Base-by-base conservation (phyloP, 64 coral and sea anemone species). In the Catalaphyllia jardinei region DNA sequence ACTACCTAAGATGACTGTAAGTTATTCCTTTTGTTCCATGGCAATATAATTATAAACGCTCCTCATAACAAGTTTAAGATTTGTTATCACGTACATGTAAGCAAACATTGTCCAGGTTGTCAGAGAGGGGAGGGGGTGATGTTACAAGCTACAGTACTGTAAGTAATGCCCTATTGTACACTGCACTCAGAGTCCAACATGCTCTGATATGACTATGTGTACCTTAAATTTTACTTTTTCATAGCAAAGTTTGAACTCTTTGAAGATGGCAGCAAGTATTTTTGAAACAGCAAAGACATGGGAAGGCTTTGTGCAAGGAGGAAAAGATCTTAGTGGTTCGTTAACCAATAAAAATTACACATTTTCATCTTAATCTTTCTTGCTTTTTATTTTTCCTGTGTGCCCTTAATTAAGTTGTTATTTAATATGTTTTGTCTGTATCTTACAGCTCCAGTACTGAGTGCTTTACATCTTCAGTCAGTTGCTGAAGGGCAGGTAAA, bases 401-500 rank as follows among this genome's bases (percentile, higher is more conserved):
- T 57, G 15, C 54, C 54, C 10, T 57, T 57, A 0, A 57, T 46
- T 3, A 46, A 46, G 54, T 57, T 57, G 15, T 67, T 20, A 25
- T 67, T 24, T 67, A 8, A 67, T 25, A 11, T 1, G 8, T 69
- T 9, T n/a, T 69, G 7, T 69, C n/a, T 69, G 22, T 69, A 8
- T 27, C 22, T 27, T 94, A 10, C 51, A 95, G 94, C 72, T 30
- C 82, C 72, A 71, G 79, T 87, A 78, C 35, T 91, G 75, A 71
- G 72, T 83, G 86, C 94, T 24, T 61, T 95, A 2, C 38, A 74
- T 62, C 89, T 92, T 82, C 94, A 95, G 51, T 88, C 82, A 59
- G 31, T 92, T 60, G 94, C 94, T 13, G 89, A 95, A 73, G 94
- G 59, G 83, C 94, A 95, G 89, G 94, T 95, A 60, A 49, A 67